phyloP scores from a whole-genome alignment of 2,797 vertebrate genomes.

The Tarsius wallacei region DNA sequence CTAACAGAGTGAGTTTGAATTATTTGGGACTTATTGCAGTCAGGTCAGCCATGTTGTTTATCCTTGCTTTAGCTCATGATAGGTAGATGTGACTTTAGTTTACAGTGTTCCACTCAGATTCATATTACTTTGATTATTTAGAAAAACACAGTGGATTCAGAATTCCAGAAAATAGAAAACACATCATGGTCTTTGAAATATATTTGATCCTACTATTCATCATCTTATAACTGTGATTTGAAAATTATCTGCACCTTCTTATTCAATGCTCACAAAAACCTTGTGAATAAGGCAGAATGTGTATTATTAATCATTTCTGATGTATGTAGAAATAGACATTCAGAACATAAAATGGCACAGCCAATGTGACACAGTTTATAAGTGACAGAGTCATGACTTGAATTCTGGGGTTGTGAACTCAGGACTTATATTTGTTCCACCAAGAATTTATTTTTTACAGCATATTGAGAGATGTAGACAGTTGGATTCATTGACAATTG shows the following conservation, averaged over 20 bases:
- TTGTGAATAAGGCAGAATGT: not conserved
- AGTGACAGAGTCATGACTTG: not conserved
- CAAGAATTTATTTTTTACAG: not conserved
- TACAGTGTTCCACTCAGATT: not conserved
- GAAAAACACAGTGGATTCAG: not conserved
- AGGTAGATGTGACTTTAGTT: not conserved
- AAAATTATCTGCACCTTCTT: slow-evolving; percentile 14
- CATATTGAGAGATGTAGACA: not conserved
- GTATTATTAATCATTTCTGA: not conserved
- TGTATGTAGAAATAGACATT: not conserved
- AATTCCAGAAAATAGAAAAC: slow-evolving; percentile 28
- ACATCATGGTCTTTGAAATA: slow-evolving; percentile 40
- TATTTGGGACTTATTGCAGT: not conserved
- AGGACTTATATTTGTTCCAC: not conserved
- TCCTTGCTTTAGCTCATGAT: not conserved
- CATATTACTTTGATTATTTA: not conserved
- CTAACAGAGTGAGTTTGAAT: not conserved
- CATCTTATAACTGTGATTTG: not conserved
- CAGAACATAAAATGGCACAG: not conserved
- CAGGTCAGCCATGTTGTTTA: not conserved
- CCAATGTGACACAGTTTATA: not conserved
- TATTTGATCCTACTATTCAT: not conserved
- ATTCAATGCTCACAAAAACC: not conserved
- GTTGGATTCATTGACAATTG: not conserved
- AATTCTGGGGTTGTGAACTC: not conserved